Evolutionary conservation across 2,113 vertebrate genomes (phyloP), one percentile per base, ranked within the genome.

Genomic region (Serinus canaria): DNA sequence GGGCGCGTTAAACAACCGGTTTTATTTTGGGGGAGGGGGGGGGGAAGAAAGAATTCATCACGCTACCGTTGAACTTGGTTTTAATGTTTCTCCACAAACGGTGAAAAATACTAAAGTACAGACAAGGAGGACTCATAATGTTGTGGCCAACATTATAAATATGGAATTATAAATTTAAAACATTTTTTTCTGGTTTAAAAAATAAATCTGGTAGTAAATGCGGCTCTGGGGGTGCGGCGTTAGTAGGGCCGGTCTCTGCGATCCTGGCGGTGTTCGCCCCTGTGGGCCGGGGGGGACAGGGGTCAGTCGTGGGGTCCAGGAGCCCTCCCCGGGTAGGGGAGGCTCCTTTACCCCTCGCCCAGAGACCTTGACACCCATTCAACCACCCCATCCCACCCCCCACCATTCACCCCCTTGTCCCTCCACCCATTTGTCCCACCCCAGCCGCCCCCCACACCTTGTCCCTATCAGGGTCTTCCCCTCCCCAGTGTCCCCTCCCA

Each of bases 151-250:
- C 98, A 98, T 97, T 97, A 98, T 98, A 98, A 98, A 98, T 98
- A 98, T 98, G 98, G 98, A 99, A 99, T 98, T 98, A 99, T 98
- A 99, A 99, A 98, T 99, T 98, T 99, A 99, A 99, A 99, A 98
- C 98, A 94, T 97, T 94, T 98, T 98, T 83, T 83, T 82, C 98
- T 98, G 98, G 96, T 98, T 98, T 98, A 99, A 99, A 99, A 99
- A 98, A 98, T 97, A 98, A 98, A 98, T 98, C 98, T 99, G 98
- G 98, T 98, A 98, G 97, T 97, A 98, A 98, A 97, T 97, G 98
- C 97, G 98, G 98, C 96, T 92, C 91, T 95, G 93, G 67, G 62
- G 95, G 83, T 96, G 83, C 87, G 68, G 64, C 96, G 80, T 98
- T 98, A 99, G 97, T 99, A 99, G 90, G 99, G 99, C 96, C 99